phyloP scores from a whole-genome alignment of 2,888 invertebrate species.

The Syritta pipiens region DNA sequence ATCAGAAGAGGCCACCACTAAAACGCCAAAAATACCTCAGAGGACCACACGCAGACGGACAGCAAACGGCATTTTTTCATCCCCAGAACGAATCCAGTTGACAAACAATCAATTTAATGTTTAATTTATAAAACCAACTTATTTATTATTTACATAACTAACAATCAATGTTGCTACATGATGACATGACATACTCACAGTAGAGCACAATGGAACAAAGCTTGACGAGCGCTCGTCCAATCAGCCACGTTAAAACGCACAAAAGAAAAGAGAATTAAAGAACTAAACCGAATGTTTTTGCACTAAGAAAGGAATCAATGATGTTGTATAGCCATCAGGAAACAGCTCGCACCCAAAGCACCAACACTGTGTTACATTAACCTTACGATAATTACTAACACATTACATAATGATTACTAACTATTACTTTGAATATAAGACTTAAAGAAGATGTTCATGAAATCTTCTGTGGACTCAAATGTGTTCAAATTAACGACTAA shows the following conservation, averaged over 20 bases:
- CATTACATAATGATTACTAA: slow-evolving; percentile 20
- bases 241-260: slow-evolving; percentile 9
- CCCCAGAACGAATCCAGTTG: slow-evolving; percentile 51
- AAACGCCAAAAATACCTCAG: background rate
- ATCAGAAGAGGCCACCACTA: slow-evolving; percentile 37
- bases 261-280: slow-evolving; percentile 3
- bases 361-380: slow-evolving; percentile 60
- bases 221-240: slow-evolving; percentile 44
- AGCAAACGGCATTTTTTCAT: slow-evolving; percentile 38
- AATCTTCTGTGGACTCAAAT: slow-evolving; percentile 19
- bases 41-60: background rate
- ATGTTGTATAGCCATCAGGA: slow-evolving; percentile 38
- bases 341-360: slow-evolving; percentile 67
- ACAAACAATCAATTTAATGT: slow-evolving; percentile 45
- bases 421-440: slow-evolving; percentile 35
- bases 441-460: slow-evolving; percentile 3
- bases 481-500: slow-evolving; percentile 52
- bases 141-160: slow-evolving; percentile 34
- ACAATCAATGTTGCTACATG: slow-evolving; percentile 45
- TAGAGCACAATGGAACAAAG: slow-evolving; percentile 45
- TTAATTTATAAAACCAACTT: slow-evolving; percentile 50
- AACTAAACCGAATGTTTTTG: slow-evolving; percentile 4
- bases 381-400: no score
- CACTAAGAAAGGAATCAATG: no score
- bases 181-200: slow-evolving; percentile 6